Evolutionary conservation across 2,888 invertebrate genomes (phyloP).

Genomic region (Perdita meconis): DNA sequence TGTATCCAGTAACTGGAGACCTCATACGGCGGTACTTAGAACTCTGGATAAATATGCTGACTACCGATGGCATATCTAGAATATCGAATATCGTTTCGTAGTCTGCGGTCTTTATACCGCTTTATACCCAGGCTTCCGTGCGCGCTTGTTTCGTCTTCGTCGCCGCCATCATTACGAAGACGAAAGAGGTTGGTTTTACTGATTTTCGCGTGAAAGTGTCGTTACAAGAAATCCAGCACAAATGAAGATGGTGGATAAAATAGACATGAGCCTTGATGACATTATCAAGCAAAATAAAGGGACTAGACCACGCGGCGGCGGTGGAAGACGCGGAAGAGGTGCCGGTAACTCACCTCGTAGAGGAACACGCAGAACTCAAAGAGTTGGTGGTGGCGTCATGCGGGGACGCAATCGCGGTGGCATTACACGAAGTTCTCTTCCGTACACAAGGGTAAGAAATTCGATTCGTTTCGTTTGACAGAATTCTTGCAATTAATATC

Average conservation of each 20-base stretch:
- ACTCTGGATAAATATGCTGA: no score
- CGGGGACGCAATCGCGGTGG: conserved; percentile 91
- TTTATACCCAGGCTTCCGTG: conserved; percentile 61
- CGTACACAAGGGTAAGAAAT: conserved; percentile 88
- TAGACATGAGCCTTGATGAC: conserved; percentile 98
- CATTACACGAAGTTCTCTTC: conserved; percentile 86
- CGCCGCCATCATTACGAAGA: conserved; percentile 67
- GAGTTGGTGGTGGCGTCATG: conserved; percentile 85
- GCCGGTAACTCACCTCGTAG: conserved; percentile 85
- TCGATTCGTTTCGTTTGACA: neutral
- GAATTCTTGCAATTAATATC: neutral
- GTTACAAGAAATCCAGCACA: conserved; percentile 58
- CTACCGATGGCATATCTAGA: neutral
- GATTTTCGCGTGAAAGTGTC: conserved; percentile 47
- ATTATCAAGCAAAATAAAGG: conserved; percentile 95
- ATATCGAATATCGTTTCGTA: neutral
- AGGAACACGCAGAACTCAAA: conserved; percentile 82
- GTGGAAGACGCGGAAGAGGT: conserved; percentile 85
- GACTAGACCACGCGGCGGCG: conserved; percentile 87
- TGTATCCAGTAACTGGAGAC: no score
- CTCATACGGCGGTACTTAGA: no score
- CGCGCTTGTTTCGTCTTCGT: conserved; percentile 69
- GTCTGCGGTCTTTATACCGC: conserved; percentile 55
- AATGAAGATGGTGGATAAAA: conserved; percentile 94
- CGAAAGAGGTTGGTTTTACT: conserved; percentile 68